Conservation (phyloP, 2,797 vertebrate genomes). For the Malacoctenus gilli region DNA sequence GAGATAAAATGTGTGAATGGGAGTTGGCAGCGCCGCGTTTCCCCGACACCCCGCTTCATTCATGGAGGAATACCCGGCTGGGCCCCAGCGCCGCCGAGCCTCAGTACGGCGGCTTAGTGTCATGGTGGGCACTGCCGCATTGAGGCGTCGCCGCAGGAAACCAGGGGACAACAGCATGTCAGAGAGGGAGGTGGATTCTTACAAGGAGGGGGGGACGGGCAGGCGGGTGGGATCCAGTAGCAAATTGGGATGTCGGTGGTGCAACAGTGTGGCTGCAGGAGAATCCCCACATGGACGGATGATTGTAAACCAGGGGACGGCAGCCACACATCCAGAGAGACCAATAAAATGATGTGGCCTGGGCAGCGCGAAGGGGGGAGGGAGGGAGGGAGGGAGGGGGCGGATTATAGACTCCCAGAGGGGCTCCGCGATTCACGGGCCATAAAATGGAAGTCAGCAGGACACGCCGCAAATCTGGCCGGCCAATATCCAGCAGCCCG, state of each 20-base stretch:
- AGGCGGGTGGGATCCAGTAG: slow-evolving; percentile 65
- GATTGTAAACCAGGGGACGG: slow-evolving; percentile 70
- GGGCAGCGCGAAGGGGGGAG: slow-evolving; percentile 30
- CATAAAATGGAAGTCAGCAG: slow-evolving; percentile 85
- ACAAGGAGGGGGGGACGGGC: slow-evolving; percentile 41
- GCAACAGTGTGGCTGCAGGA: slow-evolving; percentile 59
- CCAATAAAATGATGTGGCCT: slow-evolving; percentile 74
- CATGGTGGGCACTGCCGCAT: slow-evolving; percentile 72
- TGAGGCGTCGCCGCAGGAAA: slow-evolving; percentile 75
- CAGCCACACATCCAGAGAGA: slow-evolving; percentile 67
- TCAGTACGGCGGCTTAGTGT: slow-evolving; percentile 71
- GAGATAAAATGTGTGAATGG: slow-evolving; percentile 73
- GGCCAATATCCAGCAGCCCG: slow-evolving; percentile 66
- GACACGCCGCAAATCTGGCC: slow-evolving; percentile 76
- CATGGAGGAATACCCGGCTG: slow-evolving; percentile 70
- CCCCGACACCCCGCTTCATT: slow-evolving; percentile 57
- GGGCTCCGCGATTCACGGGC: slow-evolving; percentile 78
- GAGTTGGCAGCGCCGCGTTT: slow-evolving; percentile 56
- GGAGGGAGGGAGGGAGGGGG: slow-evolving; percentile 57
- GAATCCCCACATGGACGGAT: slow-evolving; percentile 66
- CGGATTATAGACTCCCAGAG: slow-evolving; percentile 85
- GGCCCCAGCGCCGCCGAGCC: slow-evolving; percentile 61
- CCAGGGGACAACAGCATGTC: slow-evolving; percentile 72
- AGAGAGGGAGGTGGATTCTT: slow-evolving; percentile 56
- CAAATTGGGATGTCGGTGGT: slow-evolving; percentile 77